Evolutionary conservation across 2,113 vertebrate genomes (phyloP).

Genomic region (Sphaerodactylus townsendi): DNA sequence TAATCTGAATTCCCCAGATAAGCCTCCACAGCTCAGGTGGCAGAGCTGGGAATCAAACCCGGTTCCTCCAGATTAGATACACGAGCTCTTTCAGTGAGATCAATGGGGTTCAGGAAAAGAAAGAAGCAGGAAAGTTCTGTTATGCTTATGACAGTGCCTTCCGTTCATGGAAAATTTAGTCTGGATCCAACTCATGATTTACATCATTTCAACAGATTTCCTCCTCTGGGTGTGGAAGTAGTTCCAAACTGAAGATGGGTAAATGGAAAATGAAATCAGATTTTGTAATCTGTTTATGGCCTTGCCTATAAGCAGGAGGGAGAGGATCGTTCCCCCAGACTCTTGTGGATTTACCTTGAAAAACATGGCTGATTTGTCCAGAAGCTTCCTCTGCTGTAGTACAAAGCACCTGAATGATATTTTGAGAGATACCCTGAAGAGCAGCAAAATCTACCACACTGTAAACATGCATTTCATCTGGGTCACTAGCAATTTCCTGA

Average conservation of each 20-base stretch:
- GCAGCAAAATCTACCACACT: constrained; percentile 65
- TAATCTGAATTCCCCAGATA: too few species aligned
- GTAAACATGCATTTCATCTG: constrained; percentile 68
- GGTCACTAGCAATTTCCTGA: constrained; percentile 70
- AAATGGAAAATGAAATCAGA: neutral
- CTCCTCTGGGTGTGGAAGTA: neutral
- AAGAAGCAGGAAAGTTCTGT: too few species aligned
- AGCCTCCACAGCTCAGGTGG: too few species aligned
- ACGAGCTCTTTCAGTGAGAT: too few species aligned
- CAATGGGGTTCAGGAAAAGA: too few species aligned
- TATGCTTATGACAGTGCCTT: too few species aligned
- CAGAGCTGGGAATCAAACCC: too few species aligned
- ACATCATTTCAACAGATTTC: neutral
- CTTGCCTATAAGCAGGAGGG: neutral
- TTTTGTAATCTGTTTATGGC: neutral
- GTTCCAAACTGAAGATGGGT: too few species aligned
- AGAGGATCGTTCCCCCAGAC: neutral
- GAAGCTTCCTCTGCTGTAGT: constrained; percentile 69
- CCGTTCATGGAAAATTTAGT: too few species aligned
- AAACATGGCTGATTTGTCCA: constrained; percentile 29
- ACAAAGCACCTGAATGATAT: constrained; percentile 75
- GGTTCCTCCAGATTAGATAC: too few species aligned
- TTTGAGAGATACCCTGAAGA: constrained; percentile 54
- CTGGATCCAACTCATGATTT: neutral
- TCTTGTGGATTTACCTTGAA: constrained; percentile 51